Evolutionary conservation across 2,888 invertebrate species (phyloP).

Genomic region (Conchocele bisecta): DNA sequence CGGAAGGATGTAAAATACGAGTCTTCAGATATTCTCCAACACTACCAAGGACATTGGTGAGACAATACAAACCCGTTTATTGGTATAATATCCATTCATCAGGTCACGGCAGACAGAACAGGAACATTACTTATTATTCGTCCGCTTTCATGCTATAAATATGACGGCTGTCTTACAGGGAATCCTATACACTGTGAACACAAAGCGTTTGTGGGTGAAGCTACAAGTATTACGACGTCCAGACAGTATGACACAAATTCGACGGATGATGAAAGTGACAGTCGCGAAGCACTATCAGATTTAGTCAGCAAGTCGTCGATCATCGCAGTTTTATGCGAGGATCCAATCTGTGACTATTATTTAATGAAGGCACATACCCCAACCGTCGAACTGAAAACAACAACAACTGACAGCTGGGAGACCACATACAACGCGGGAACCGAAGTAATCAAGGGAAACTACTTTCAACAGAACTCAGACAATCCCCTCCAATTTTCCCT

Average conservation of each 20-base stretch:
- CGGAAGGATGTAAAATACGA: conserved; percentile 16
- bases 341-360: conserved; percentile 18
- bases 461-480: too few species aligned
- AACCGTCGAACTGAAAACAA: neutral
- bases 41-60: neutral
- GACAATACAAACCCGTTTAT: conserved; percentile 1
- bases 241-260: too few species aligned
- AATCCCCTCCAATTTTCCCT: too few species aligned
- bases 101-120: neutral
- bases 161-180: neutral
- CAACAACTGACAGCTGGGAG: conserved; percentile 4
- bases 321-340: conserved; percentile 2
- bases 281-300: neutral
- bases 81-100: conserved; percentile 13
- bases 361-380: conserved; percentile 7
- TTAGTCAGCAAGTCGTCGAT: neutral
- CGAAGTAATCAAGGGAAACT: neutral
- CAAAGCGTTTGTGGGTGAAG: too few species aligned
- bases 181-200: too few species aligned
- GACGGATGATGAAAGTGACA: neutral
- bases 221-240: too few species aligned
- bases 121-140: neutral
- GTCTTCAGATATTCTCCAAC: conserved; percentile 32
- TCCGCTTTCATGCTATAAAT: conserved; percentile 12
- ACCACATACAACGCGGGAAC: conserved; percentile 1